Percentiles rank a stretch among this genome's conserved stretches.
Evolutionary conservation across 1,140 invertebrate species (phyloP).

Genomic region (Sycophaga agraensis): DNA sequence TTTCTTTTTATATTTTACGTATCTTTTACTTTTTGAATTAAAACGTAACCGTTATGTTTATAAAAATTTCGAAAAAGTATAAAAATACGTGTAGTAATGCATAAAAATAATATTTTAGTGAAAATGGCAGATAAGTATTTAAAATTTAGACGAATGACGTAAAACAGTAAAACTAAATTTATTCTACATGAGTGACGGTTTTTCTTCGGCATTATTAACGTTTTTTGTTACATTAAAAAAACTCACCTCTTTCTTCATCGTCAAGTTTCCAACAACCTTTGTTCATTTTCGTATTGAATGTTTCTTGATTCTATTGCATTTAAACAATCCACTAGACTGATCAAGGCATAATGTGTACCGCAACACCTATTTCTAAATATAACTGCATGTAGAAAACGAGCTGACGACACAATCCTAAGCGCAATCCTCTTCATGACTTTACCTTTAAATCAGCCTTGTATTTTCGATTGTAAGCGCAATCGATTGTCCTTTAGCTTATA

Average conservation of each 20-base stretch:
- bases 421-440: constrained; percentile 3
- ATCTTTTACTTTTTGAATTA: too few relatives aligned
- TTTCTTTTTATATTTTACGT: too few relatives aligned
- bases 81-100: too few relatives aligned
- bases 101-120: too few relatives aligned
- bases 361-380: constrained; percentile 29
- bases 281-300: constrained; percentile 44
- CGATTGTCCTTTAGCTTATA: too few relatives aligned
- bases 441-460: constrained; percentile 13
- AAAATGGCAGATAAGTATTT: too few relatives aligned
- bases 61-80: too few relatives aligned
- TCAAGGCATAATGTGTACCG: constrained; percentile 25
- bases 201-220: too few relatives aligned
- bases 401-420: constrained; percentile 15
- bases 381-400: constrained; percentile 6
- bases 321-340: constrained; percentile 11
- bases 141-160: too few relatives aligned
- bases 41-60: too few relatives aligned
- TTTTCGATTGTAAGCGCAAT: constrained; percentile 7
- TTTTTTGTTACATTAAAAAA: neutral
- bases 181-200: too few relatives aligned
- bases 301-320: constrained; percentile 8
- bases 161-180: too few relatives aligned
- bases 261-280: constrained; percentile 64
- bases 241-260: constrained; percentile 60